Evolutionary conservation across 2,797 vertebrate genomes (phyloP).

Genomic region (Urosaurus nigricauda): DNA sequence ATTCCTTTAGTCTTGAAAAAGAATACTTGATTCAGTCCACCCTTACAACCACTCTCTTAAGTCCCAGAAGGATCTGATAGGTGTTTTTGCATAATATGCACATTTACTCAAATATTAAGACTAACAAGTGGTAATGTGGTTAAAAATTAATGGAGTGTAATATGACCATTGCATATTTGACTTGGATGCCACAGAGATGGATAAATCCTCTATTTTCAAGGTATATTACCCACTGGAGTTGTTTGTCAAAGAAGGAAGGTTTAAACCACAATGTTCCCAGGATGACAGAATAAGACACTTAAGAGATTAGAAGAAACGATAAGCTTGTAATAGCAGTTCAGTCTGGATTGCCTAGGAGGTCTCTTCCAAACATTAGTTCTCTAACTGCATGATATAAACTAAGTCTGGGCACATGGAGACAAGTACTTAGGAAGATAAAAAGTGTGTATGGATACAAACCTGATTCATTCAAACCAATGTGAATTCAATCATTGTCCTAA

Average conservation of each 20-base stretch:
- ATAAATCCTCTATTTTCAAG: conserved; percentile 19
- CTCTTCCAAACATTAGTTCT: conserved; percentile 13
- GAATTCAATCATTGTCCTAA: neutral
- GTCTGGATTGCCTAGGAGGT: neutral
- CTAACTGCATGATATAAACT: conserved; percentile 1
- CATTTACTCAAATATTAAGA: conserved; percentile 24
- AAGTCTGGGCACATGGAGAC: neutral
- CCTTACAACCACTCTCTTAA: neutral
- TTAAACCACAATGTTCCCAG: conserved; percentile 3
- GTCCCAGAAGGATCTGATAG: neutral
- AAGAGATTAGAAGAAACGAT: conserved; percentile 41
- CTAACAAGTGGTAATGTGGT: conserved; percentile 19
- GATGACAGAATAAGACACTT: conserved; percentile 35
- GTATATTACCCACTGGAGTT: conserved; percentile 20
- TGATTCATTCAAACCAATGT: conserved; percentile 16
- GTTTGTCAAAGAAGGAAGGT: conserved; percentile 37
- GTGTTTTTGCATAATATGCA: conserved; percentile 16
- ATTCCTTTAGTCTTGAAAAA: neutral
- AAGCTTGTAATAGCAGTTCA: conserved; percentile 30
- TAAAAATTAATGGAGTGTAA: conserved; percentile 22
- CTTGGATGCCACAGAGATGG: neutral
- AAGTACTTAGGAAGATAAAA: conserved; percentile 10
- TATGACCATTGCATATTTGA: conserved; percentile 15
- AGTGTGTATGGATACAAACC: neutral
- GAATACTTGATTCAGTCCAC: neutral